Conservation (phyloP, 2,113 vertebrate genomes). For the Cepphus grylle region DNA sequence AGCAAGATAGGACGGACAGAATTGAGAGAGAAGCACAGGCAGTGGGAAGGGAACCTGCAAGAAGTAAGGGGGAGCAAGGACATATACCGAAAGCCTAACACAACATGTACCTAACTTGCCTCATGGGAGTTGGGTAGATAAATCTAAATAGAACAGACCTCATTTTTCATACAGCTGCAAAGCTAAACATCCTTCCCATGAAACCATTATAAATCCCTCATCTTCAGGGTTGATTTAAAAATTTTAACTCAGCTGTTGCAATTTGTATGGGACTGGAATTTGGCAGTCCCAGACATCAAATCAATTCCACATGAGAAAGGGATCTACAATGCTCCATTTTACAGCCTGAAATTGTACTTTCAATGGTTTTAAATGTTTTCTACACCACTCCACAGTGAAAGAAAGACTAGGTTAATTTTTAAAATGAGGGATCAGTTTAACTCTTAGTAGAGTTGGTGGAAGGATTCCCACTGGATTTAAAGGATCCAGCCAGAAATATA, state of each 20-base stretch:
- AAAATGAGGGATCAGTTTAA: neutral
- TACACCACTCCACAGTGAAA: neutral
- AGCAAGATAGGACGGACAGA: neutral
- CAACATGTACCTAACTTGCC: neutral
- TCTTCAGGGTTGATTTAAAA: constrained; percentile 63
- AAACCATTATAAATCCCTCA: constrained; percentile 46
- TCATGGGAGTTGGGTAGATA: neutral
- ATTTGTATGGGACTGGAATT: constrained; percentile 41
- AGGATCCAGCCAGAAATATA: neutral
- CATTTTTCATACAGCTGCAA: constrained; percentile 48
- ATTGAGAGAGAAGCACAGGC: neutral
- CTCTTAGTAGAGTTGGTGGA: neutral
- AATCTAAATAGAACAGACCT: neutral
- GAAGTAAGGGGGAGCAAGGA: neutral
- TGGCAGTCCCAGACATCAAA: constrained; percentile 47
- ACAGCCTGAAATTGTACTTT: constrained; percentile 36
- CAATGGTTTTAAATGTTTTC: constrained; percentile 22
- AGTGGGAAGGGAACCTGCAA: neutral
- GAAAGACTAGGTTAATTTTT: neutral
- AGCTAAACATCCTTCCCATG: constrained; percentile 60
- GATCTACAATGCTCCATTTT: constrained; percentile 12
- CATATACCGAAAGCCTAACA: neutral
- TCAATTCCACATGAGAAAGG: constrained; percentile 43
- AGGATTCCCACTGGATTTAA: neutral
- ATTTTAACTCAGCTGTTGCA: constrained; percentile 61